Evolutionary conservation across 2,888 invertebrate species (phyloP).

Genomic region (Athalia rosae): DNA sequence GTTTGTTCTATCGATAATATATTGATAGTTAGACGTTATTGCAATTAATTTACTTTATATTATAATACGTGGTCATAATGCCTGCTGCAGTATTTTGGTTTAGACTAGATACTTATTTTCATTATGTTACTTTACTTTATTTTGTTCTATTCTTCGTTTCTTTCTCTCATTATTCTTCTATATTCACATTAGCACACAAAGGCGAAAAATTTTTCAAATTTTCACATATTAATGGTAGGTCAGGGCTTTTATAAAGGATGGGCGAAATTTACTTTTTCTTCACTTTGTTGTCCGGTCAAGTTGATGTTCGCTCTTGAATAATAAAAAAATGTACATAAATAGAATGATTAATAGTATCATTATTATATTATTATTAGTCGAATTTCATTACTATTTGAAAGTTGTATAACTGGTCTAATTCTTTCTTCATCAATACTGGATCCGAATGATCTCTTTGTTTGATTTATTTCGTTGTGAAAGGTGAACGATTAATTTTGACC

Average conservation of each 20-base stretch:
- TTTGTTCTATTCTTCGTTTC: slow-evolving; percentile 48
- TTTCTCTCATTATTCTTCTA: neutral
- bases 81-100: slow-evolving; percentile 72
- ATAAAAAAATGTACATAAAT: slow-evolving; percentile 27
- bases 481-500: too few species aligned
- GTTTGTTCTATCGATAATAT: slow-evolving; percentile 49
- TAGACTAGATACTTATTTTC: slow-evolving; percentile 67
- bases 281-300: slow-evolving; percentile 8
- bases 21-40: slow-evolving; percentile 52
- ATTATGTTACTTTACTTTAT: slow-evolving; percentile 35
- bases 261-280: too few species aligned
- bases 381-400: slow-evolving; percentile 11
- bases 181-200: slow-evolving; percentile 18
- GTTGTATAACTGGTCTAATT: neutral
- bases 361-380: neutral
- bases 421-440: too few species aligned
- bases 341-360: neutral
- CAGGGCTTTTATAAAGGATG: slow-evolving; percentile 14
- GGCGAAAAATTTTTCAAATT: slow-evolving; percentile 27
- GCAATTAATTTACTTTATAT: slow-evolving; percentile 56
- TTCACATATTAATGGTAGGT: slow-evolving; percentile 19
- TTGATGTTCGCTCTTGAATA: slow-evolving; percentile 24
- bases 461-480: too few species aligned
- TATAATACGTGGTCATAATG: slow-evolving; percentile 68
- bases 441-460: too few species aligned